Percentiles rank a stretch among this genome's conserved stretches.
Evolutionary conservation across 2,888 invertebrate genomes (phyloP).

Genomic region (Melitaea athalia): DNA sequence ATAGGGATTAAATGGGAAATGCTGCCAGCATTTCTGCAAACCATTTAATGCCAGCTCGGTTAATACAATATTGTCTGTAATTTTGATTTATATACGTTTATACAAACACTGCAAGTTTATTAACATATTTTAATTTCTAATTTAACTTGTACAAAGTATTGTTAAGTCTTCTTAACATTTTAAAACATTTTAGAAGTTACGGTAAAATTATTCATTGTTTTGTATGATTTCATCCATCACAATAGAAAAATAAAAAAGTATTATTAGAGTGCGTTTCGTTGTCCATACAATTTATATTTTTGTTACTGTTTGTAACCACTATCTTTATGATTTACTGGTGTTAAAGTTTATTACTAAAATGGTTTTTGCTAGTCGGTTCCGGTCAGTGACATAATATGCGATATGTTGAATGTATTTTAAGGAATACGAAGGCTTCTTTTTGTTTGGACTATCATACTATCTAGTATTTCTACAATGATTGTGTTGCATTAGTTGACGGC

Average conservation of each 20-base stretch:
- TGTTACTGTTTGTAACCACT: slow-evolving; percentile 27
- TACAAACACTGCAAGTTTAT: too few relatives aligned
- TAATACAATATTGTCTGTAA: too few relatives aligned
- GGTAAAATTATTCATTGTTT: not conserved
- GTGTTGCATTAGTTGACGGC: too few relatives aligned
- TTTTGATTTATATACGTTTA: too few relatives aligned
- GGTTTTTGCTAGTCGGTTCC: not conserved
- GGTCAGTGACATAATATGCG: not conserved
- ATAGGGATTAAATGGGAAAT: too few relatives aligned
- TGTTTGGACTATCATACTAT: too few relatives aligned
- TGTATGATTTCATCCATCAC: not conserved
- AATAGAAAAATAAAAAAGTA: slow-evolving; percentile 12
- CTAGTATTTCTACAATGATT: too few relatives aligned
- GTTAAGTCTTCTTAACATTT: too few relatives aligned
- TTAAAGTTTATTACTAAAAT: not conserved
- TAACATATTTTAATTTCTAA: too few relatives aligned
- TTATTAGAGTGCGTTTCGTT: slow-evolving; percentile 9
- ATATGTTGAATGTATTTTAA: not conserved
- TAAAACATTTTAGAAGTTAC: not conserved
- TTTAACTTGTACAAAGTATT: too few relatives aligned
- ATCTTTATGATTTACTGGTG: slow-evolving; percentile 24
- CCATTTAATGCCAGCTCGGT: too few relatives aligned
- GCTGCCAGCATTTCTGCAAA: too few relatives aligned
- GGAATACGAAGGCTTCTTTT: not conserved
- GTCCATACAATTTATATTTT: slow-evolving; percentile 21